phyloP scores from a whole-genome alignment of 2,113 vertebrate species.

The Lagenorhynchus albirostris region DNA sequence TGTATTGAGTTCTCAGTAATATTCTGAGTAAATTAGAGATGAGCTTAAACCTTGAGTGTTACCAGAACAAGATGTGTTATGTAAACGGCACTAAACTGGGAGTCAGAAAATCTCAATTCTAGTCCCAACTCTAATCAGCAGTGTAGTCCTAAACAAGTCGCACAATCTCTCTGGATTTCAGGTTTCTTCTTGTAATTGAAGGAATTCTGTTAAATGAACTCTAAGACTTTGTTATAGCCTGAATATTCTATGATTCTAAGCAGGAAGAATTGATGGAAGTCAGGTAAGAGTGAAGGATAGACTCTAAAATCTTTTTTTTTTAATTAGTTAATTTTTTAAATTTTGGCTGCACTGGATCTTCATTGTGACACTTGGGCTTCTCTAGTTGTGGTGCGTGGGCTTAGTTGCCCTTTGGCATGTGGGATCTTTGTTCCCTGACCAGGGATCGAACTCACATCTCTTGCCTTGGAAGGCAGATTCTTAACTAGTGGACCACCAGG shows the following conservation, averaged over 20 bases:
- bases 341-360: too few relatives aligned
- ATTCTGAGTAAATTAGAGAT: conserved; percentile 14
- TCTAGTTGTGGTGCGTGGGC: too few relatives aligned
- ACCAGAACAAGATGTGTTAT: background rate
- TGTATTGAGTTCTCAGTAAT: background rate
- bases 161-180: background rate
- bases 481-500: too few relatives aligned
- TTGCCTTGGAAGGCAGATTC: too few relatives aligned
- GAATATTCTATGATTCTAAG: background rate
- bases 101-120: background rate
- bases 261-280: background rate
- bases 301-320: background rate
- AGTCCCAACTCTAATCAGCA: background rate
- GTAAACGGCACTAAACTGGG: background rate
- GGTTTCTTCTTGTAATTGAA: background rate
- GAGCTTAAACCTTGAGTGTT: background rate
- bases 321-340: too few relatives aligned
- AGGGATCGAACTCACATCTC: too few relatives aligned
- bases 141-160: background rate
- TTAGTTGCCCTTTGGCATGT: too few relatives aligned
- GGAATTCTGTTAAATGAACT: background rate
- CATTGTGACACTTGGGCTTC: too few relatives aligned
- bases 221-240: background rate
- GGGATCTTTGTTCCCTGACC: too few relatives aligned
- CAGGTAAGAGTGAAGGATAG: background rate